Evolutionary conservation across 1,140 invertebrate genomes (phyloP).

Genomic region (Mya arenaria): DNA sequence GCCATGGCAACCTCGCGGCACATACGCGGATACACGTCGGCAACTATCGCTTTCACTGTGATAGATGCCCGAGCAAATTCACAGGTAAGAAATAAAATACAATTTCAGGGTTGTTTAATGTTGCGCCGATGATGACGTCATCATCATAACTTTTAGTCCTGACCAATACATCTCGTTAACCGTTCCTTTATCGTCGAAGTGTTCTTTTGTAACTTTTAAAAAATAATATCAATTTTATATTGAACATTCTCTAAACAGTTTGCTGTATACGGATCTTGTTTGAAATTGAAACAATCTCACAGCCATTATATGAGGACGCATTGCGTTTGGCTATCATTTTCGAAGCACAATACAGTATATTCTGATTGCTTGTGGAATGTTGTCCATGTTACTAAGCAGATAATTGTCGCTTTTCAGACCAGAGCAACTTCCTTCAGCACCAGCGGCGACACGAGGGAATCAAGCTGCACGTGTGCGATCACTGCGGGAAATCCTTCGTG

Average conservation of each 20-base stretch:
- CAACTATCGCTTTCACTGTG: slow-evolving; percentile 18
- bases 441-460: slow-evolving; percentile 15
- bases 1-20: slow-evolving; percentile 62
- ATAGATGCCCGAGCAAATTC: slow-evolving; percentile 50
- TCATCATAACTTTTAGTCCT: background rate
- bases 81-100: too few species aligned
- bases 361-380: background rate
- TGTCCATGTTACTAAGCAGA: background rate
- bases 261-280: background rate
- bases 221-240: background rate
- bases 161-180: background rate
- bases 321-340: background rate
- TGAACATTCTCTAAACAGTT: background rate
- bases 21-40: slow-evolving; percentile 61
- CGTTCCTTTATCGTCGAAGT: background rate
- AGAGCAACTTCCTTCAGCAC: slow-evolving; percentile 29
- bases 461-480: slow-evolving; percentile 37
- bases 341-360: background rate
- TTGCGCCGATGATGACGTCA: too few species aligned
- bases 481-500: slow-evolving; percentile 51
- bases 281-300: background rate
- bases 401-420: slow-evolving; percentile 9
- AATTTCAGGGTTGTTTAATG: too few species aligned
- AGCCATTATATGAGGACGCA: background rate
- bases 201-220: background rate